A percentile compares a stretch with the other conserved stretches of the same genome.
Conservation (phyloP, 2,797 vertebrate genomes). For the Sarcophilus harrisii region DNA sequence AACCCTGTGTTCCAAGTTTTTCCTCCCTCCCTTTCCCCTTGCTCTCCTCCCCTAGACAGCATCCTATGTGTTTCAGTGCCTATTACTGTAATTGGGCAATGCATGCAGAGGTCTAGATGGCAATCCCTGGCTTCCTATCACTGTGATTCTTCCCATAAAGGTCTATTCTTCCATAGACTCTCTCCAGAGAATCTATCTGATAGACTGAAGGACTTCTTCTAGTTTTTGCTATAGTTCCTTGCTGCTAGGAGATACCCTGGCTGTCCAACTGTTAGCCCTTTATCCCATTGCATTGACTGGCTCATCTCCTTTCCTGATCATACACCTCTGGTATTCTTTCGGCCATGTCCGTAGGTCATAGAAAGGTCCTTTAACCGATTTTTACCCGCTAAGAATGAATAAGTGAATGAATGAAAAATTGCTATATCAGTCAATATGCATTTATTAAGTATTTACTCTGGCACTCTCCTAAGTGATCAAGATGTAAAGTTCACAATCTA, state of each 20-base stretch:
- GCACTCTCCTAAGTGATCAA: slow-evolving; percentile 8
- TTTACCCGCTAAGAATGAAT: neutral
- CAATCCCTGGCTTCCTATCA: too few species aligned
- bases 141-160: neutral
- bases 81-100: neutral
- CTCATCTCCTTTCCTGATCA: neutral
- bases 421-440: neutral
- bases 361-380: neutral
- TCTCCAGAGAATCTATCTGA: neutral
- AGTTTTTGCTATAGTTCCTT: neutral
- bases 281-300: neutral
- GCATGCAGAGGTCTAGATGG: neutral
- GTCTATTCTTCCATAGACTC: neutral
- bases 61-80: neutral
- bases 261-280: neutral
- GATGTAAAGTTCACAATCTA: neutral
- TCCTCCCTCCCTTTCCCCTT: too few species aligned
- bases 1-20: too few species aligned
- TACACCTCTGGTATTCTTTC: neutral
- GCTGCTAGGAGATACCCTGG: neutral
- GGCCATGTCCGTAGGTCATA: neutral
- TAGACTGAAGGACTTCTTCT: neutral
- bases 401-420: neutral
- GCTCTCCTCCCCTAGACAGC: too few species aligned
- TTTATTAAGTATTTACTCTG: slow-evolving; percentile 14